A percentile compares a stretch with the other conserved stretches of the same genome.
These are phyloP conservation scores for Homarus americanus DNA, from an alignment of 1,140 invertebrate species.

Conservation along the genomic window DNA sequence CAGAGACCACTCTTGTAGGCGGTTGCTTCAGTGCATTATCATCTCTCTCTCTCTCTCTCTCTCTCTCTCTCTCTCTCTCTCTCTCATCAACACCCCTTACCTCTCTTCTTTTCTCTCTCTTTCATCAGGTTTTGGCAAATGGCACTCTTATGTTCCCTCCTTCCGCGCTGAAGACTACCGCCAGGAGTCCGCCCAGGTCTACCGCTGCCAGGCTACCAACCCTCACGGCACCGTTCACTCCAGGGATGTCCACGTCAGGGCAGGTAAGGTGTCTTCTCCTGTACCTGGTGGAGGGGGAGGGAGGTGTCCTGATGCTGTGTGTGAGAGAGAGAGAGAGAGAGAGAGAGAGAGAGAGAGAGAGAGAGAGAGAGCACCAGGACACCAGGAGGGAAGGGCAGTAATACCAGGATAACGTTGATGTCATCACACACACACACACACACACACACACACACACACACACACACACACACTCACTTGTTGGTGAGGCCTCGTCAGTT, in stretches of 20 bases:
- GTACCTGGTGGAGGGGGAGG: not conserved
- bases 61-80: constrained; percentile 30
- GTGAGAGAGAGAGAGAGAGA: constrained; percentile 32
- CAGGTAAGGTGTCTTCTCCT: constrained; percentile 84
- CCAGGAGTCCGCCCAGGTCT: constrained; percentile 94
- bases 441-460: constrained; percentile 19
- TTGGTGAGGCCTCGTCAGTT: not conserved
- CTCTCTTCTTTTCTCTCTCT: not conserved
- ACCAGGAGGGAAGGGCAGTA: too few relatives aligned
- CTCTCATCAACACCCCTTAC: not conserved
- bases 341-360: constrained; percentile 25
- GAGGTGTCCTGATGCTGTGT: not conserved
- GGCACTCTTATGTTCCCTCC: constrained; percentile 95
- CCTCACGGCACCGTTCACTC: constrained; percentile 93
- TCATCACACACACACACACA: not conserved
- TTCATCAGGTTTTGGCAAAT: constrained; percentile 87
- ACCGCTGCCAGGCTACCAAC: constrained; percentile 93
- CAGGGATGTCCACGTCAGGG: constrained; percentile 94
- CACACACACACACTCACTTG: not conserved
- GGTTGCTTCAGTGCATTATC: too few relatives aligned
- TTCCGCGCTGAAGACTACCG: constrained; percentile 95
- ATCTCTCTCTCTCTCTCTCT: constrained; percentile 43
- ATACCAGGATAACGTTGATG: too few relatives aligned
- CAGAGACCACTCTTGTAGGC: too few relatives aligned
- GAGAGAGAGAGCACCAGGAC: not conserved